Conservation (phyloP, 2,888 invertebrate genomes). For the Hyposoter dolosus region DNA sequence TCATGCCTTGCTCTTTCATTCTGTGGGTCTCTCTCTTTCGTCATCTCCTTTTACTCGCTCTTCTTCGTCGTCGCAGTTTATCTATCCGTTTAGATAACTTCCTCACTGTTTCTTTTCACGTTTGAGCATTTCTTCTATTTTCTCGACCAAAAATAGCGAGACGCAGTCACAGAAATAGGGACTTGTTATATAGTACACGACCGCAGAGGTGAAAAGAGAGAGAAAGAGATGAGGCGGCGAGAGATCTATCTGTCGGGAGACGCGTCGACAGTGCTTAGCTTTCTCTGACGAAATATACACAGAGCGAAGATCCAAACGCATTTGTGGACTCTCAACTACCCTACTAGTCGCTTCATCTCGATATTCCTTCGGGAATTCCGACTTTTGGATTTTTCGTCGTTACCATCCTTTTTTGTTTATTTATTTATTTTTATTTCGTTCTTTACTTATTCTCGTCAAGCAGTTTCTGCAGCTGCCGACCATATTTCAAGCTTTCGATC, state of each 20-base stretch:
- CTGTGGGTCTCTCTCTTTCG: slow-evolving; percentile 36
- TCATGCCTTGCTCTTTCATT: slow-evolving; percentile 50
- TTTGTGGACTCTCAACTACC: slow-evolving; percentile 35
- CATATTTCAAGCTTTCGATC: slow-evolving; percentile 53
- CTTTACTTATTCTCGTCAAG: slow-evolving; percentile 32
- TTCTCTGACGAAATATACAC: slow-evolving; percentile 59
- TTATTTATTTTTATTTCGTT: slow-evolving; percentile 24
- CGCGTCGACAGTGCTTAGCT: slow-evolving; percentile 67
- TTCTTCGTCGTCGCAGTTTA: slow-evolving; percentile 57
- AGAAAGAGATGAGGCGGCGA: slow-evolving; percentile 58
- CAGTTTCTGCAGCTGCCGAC: slow-evolving; percentile 61
- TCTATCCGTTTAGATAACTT: slow-evolving; percentile 63
- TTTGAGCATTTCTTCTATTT: slow-evolving; percentile 68
- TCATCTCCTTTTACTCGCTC: slow-evolving; percentile 44
- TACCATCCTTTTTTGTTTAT: slow-evolving; percentile 39
- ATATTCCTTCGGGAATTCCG: slow-evolving; percentile 63
- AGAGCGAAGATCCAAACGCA: slow-evolving; percentile 45
- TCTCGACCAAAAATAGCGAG: slow-evolving; percentile 72
- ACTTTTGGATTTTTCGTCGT: slow-evolving; percentile 48
- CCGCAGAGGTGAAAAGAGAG: slow-evolving; percentile 40
- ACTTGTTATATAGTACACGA: slow-evolving; percentile 66
- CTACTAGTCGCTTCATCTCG: slow-evolving; percentile 52
- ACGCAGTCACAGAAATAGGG: slow-evolving; percentile 67
- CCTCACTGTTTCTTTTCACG: slow-evolving; percentile 69
- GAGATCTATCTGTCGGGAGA: slow-evolving; percentile 69